Base-by-base conservation (phyloP, 2,888 invertebrate genomes). In the Pterostichus niger region DNA sequence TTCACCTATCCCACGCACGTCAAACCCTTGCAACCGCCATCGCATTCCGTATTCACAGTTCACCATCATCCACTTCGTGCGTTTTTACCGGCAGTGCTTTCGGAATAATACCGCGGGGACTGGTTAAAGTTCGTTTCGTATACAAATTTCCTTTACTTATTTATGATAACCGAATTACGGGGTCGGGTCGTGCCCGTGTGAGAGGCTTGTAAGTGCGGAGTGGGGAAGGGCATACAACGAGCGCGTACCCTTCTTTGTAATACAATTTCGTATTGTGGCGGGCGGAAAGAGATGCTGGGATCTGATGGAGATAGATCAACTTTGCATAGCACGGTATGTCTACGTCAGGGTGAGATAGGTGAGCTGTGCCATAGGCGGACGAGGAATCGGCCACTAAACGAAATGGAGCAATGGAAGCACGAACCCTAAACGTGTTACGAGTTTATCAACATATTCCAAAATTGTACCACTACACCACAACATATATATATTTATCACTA, bases 111-210 rank as follows among this genome's bases (percentile, higher is more conserved):
- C 81, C 81, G 71, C 59, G 13, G 56, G 81, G 81, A 73, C 81
- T 81, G 81, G 49, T 81, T 73, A 73, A 73, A 81, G 73, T 81
- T 81, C 73, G 73, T 81, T 81, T 56, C 73, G 73, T 73, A 81
- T 81, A 81, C 81, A 81, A 81, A 81, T 81, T 81, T 81, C 81
- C 81, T 56, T 81, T 81, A 81, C 81, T 81, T 81, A 81, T 81
- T 81, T 81, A 81, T 81, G 81, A 81, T 81, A 81, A 81, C 81
- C 33, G 71, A 81, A 81, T 81, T 81, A 81, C 73, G 44, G 68
- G 44, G 46, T 15, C 46, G 68, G 64, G 24, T 64, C 52, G 68
- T 61, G 61, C 44, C 40, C 40, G 77, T 11, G 77, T 33, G 76
- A 33, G n/a, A 64, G 64, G 35, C 35, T 10, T 35, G 33, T 49